These are phyloP conservation scores for Crossoptilon crossoptilon DNA, from an alignment of 2,797 vertebrate species.

Conservation along the genomic window DNA sequence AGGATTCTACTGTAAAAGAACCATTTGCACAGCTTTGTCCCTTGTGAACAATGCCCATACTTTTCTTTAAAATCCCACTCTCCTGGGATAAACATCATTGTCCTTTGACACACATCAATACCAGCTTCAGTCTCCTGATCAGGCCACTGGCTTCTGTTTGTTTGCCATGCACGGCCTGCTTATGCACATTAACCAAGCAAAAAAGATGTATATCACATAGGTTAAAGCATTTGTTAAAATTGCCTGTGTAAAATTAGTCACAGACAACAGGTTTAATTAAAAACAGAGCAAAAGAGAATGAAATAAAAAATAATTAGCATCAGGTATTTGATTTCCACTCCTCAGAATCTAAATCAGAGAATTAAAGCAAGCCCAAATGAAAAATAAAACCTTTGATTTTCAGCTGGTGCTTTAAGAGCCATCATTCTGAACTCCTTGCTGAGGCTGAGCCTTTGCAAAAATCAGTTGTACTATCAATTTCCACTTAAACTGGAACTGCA, in stretches of 20 bases:
- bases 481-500: background rate
- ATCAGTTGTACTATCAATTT: background rate
- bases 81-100: background rate
- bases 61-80: background rate
- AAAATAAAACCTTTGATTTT: background rate
- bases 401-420: background rate
- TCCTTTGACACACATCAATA: slow-evolving; percentile 14
- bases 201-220: background rate
- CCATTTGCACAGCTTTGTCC: background rate
- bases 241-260: background rate
- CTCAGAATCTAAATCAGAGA: slow-evolving; percentile 1
- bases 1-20: background rate
- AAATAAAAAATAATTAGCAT: background rate
- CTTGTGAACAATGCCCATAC: background rate
- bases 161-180: slow-evolving; percentile 12
- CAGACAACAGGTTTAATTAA: slow-evolving; percentile 20
- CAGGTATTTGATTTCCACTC: background rate
- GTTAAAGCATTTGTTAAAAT: slow-evolving; percentile 14
- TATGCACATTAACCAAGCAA: background rate
- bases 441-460: background rate
- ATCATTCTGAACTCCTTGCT: background rate
- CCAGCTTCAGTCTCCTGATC: background rate
- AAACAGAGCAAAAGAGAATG: background rate
- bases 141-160: background rate
- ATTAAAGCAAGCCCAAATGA: slow-evolving; percentile 6